Conservation (phyloP, 2,797 vertebrate species). For the Neostethus bicornis region DNA sequence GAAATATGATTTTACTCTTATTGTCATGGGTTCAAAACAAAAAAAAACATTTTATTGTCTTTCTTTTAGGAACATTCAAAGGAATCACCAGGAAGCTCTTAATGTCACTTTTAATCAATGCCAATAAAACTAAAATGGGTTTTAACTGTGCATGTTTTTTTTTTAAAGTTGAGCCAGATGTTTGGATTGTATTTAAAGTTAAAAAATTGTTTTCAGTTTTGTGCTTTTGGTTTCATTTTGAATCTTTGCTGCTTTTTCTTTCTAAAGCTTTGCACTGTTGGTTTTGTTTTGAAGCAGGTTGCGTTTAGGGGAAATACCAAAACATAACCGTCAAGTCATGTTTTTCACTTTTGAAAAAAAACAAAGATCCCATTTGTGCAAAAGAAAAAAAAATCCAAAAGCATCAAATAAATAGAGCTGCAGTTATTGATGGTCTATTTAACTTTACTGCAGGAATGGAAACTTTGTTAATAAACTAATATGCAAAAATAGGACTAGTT, state of each 20-base stretch:
- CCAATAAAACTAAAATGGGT: slow-evolving; percentile 36
- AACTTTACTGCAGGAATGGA: background rate
- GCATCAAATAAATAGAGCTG: background rate
- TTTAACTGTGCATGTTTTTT: background rate
- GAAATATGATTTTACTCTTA: slow-evolving; percentile 6
- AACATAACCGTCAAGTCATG: background rate
- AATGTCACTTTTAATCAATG: slow-evolving; percentile 13
- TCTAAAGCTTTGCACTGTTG: background rate
- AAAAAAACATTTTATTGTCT: background rate
- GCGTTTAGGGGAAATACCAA: background rate
- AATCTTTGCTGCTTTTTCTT: background rate
- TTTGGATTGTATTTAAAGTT: background rate
- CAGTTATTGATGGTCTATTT: background rate
- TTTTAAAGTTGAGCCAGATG: background rate
- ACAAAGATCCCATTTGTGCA: background rate
- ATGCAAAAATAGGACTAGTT: background rate
- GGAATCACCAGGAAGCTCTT: background rate
- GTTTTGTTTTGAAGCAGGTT: background rate
- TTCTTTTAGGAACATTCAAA: background rate
- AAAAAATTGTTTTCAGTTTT: background rate
- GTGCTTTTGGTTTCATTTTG: slow-evolving; percentile 21
- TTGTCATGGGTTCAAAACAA: background rate
- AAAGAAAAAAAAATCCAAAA: background rate
- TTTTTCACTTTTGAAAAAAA: background rate
- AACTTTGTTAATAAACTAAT: background rate